These are phyloP conservation scores for Microplitis deprimator DNA, from an alignment of 2,888 invertebrate genomes.

Conservation along the genomic window DNA sequence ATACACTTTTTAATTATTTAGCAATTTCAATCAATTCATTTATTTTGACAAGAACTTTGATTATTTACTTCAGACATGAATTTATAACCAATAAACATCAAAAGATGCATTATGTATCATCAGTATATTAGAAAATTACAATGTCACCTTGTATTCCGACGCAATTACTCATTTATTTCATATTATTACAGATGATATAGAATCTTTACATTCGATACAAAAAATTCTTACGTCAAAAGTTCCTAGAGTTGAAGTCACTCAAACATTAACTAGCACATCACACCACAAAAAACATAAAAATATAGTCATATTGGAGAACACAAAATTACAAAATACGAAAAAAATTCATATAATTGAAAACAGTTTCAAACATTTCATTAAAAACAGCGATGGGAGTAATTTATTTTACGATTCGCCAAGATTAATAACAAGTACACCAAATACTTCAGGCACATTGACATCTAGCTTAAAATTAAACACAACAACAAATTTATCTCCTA, in stretches of 20 bases:
- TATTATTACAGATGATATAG: not conserved
- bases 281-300: not conserved
- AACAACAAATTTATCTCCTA: not conserved
- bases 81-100: no score
- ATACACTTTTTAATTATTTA: no score
- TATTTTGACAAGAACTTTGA: no score
- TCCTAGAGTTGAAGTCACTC: not conserved
- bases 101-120: no score
- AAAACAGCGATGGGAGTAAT: not conserved
- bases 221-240: not conserved
- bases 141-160: no score
- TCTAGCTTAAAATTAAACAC: not conserved
- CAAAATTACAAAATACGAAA: not conserved
- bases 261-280: not conserved
- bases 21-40: no score
- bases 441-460: slow-evolving; percentile 3
- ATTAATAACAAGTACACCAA: not conserved
- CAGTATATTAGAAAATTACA: no score
- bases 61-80: no score
- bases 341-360: not conserved
- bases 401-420: not conserved
- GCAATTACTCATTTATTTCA: no score
- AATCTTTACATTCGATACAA: not conserved
- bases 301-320: not conserved
- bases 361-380: not conserved